phyloP scores from a whole-genome alignment of 1,140 invertebrate genomes.

The Adoxophyes honmai region DNA sequence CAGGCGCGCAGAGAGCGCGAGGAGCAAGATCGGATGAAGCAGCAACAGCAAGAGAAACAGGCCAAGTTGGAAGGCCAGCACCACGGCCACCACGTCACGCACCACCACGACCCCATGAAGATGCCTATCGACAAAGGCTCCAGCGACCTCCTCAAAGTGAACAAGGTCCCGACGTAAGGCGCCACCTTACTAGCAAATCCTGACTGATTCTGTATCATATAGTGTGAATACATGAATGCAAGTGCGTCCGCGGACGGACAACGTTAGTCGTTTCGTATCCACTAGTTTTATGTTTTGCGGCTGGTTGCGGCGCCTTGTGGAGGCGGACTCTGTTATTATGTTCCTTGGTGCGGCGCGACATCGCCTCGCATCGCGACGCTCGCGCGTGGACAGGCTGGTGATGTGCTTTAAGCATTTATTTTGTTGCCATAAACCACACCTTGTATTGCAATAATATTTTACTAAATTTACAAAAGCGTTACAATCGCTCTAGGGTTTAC shows the following conservation, averaged over 20 bases:
- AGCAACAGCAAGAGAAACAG: conserved; percentile 91
- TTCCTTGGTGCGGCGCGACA: conserved; percentile 62
- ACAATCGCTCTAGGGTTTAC: conserved; percentile 66
- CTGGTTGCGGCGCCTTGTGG: conserved; percentile 55
- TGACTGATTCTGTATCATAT: conserved; percentile 75
- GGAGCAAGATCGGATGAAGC: conserved; percentile 93
- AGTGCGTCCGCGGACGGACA: conserved; percentile 61
- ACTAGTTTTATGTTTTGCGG: conserved; percentile 72
- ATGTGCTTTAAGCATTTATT: conserved; percentile 78
- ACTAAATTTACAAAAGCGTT: conserved; percentile 72
- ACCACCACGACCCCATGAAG: conserved; percentile 78
- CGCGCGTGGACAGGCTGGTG: conserved; percentile 63
- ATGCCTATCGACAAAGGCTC: conserved; percentile 81
- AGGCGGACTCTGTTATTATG: conserved; percentile 65
- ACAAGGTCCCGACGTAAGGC: conserved; percentile 82
- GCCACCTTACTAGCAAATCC: conserved; percentile 50
- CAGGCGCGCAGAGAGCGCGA: conserved; percentile 93
- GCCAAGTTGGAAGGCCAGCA: conserved; percentile 82
- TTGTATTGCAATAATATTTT: conserved; percentile 76
- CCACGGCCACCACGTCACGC: conserved; percentile 76
- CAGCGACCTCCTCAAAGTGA: conserved; percentile 81
- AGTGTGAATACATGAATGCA: conserved; percentile 69
- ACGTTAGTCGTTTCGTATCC: conserved; percentile 67
- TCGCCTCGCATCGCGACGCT: conserved; percentile 46
- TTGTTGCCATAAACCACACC: conserved; percentile 76